These are phyloP conservation scores for Aphidius colemani DNA, from an alignment of 2,888 invertebrate species.

Conservation along the genomic window DNA sequence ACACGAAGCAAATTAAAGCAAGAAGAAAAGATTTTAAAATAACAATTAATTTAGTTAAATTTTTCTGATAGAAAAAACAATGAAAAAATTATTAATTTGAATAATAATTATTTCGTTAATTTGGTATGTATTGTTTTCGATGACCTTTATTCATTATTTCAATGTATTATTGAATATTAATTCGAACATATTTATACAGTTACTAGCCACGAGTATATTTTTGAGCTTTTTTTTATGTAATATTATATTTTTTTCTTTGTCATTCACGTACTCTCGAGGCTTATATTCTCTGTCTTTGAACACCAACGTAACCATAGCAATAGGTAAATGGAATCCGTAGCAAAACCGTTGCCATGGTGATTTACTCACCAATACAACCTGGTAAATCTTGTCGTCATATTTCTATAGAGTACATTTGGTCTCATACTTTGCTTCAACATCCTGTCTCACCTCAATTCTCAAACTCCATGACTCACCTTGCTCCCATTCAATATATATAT, in stretches of 20 bases:
- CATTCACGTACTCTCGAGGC: slow-evolving; percentile 34
- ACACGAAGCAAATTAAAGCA: too few species aligned
- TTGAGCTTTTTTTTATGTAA: slow-evolving; percentile 30
- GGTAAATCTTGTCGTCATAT: slow-evolving; percentile 30
- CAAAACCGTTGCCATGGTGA: slow-evolving; percentile 59
- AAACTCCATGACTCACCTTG: not conserved
- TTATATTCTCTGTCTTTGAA: slow-evolving; percentile 48
- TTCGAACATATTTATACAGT: too few species aligned
- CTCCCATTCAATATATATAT: too few species aligned
- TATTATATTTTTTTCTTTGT: slow-evolving; percentile 27
- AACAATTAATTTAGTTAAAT: too few species aligned
- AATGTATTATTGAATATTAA: too few species aligned
- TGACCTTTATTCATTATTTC: too few species aligned
- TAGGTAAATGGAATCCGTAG: slow-evolving; percentile 60
- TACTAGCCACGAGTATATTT: too few species aligned
- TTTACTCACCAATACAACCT: slow-evolving; percentile 46
- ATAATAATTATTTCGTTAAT: too few species aligned
- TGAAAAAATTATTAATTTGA: too few species aligned
- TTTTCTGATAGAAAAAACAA: too few species aligned
- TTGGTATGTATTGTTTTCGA: too few species aligned
- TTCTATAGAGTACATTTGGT: slow-evolving; percentile 22
- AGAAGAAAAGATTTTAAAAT: too few species aligned
- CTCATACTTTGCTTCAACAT: slow-evolving; percentile 16
- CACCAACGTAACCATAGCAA: slow-evolving; percentile 59
- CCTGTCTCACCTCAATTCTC: slow-evolving; percentile 12